phyloP scores from a whole-genome alignment of 2,888 invertebrate genomes.

The Caenorhabditis sulstoni region DNA sequence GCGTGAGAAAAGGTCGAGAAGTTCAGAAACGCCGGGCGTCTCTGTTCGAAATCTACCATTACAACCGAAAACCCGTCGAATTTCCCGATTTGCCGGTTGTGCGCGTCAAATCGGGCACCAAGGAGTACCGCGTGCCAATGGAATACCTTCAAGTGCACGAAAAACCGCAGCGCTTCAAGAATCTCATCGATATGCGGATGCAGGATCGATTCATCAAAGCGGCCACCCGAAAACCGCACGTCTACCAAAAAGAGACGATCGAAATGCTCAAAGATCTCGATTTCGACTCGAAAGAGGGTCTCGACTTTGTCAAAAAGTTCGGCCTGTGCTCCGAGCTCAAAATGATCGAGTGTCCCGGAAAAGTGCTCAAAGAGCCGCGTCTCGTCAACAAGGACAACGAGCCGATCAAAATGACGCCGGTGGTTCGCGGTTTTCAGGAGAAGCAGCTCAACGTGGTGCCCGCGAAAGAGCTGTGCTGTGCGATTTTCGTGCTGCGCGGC shows the following conservation, averaged over 20 bases:
- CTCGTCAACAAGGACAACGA: slow-evolving; percentile 40
- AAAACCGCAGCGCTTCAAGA: slow-evolving; percentile 48
- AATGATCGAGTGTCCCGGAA: slow-evolving; percentile 47
- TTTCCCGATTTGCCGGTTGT: slow-evolving; percentile 58
- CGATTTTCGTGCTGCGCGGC: slow-evolving; percentile 12
- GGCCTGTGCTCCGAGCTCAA: slow-evolving; percentile 27
- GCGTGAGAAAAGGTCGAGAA: slow-evolving; percentile 12
- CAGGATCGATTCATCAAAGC: slow-evolving; percentile 22
- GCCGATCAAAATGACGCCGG: slow-evolving; percentile 33
- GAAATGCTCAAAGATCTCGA: slow-evolving; percentile 47
- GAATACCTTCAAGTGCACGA: slow-evolving; percentile 44
- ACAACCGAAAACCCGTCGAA: slow-evolving; percentile 14
- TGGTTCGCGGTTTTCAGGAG: slow-evolving; percentile 46
- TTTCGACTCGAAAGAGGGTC: slow-evolving; percentile 9
- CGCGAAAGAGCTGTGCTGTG: slow-evolving; percentile 36
- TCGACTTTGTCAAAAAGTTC: slow-evolving; percentile 35
- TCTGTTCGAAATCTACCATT: slow-evolving; percentile 6
- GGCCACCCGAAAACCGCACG: slow-evolving; percentile 39
- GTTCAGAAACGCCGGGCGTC: neutral
- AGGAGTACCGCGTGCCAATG: slow-evolving; percentile 37
- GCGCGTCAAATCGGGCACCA: slow-evolving; percentile 38
- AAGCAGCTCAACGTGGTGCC: slow-evolving; percentile 45
- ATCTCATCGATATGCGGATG: slow-evolving; percentile 39
- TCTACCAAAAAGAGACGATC: slow-evolving; percentile 34
- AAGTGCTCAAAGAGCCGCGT: slow-evolving; percentile 49